Base-by-base conservation (phyloP, 2,797 vertebrate genomes). In the Ataeniobius toweri region DNA sequence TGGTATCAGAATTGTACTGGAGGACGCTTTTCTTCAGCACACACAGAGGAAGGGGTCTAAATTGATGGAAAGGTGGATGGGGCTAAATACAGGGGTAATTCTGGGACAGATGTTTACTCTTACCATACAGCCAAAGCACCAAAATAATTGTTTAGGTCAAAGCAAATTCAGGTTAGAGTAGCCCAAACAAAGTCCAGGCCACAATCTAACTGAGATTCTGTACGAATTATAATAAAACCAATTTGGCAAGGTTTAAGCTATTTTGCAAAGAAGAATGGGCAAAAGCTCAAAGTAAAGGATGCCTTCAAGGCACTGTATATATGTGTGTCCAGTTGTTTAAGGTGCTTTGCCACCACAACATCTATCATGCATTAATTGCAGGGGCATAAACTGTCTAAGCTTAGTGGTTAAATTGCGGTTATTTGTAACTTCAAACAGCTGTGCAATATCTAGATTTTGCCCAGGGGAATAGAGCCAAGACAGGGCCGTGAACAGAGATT, bases 351-450 rank as follows among this genome's bases (percentile, higher is more conserved):
- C 53, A 31, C 67, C 4, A 31, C 8, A 20, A 18, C 41, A 69
- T 71, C 71, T 13, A 75, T 48, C 53, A 28, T 58, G 31, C 81
- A 71, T 61, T 73, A 84, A 72, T 18, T 44, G 39, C 44, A 70
- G 77, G 58, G 48, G 77, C 68, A 78, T 36, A 71, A 78, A 77
- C 74, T 61, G 59, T 83, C 84, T 71, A 76, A 80, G 65, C 82
- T 78, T 80, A 82, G 77, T 53, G 83, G 48, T 79, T 44, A 16
- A 44, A 74, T 67, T 58, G 77, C 86, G 82, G 70, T 76, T 26
- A 48, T 77, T 68, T 83, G 75, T 78, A 84, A 78, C 76, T 79
- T 85, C 72, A 26, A 81, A 85, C 80, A 84, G 80, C 77, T 58
- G 81, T 82, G 84, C 71, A 79, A 75, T 71, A 76, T 77, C 84